phyloP scores from a whole-genome alignment of 30 jellyfish, hydroid and myxozoan genomes.

The Catostylus mosaicus region DNA sequence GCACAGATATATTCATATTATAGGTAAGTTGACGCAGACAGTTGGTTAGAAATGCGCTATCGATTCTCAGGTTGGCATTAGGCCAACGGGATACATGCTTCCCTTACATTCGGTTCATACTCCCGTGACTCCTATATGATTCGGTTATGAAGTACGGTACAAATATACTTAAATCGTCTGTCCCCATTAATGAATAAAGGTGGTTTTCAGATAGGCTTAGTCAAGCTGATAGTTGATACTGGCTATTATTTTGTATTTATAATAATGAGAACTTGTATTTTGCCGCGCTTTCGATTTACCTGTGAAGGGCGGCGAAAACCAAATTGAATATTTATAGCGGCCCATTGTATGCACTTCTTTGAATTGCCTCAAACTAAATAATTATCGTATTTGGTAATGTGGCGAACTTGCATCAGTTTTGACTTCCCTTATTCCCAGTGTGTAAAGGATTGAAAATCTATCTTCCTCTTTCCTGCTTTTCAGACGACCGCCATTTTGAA shows the following conservation, averaged over 20 bases:
- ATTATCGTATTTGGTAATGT: not conserved
- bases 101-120: constrained; percentile 30
- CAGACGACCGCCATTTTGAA: constrained; percentile 12
- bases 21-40: constrained; percentile 20
- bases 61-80: constrained; percentile 37
- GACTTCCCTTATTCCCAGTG: not conserved
- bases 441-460: not conserved
- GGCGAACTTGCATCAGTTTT: not conserved
- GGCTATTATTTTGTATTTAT: not conserved
- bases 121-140: constrained; percentile 26
- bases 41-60: constrained; percentile 45
- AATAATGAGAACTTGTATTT: constrained; percentile 12
- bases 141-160: not conserved
- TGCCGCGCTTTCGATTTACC: constrained; percentile 75
- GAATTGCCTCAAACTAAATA: constrained; percentile 4
- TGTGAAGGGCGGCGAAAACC: constrained; percentile 64
- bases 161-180: too few species aligned
- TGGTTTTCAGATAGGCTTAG: not conserved
- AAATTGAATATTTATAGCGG: constrained; percentile 38
- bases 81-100: constrained; percentile 73
- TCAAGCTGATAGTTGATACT: not conserved
- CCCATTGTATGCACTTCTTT: constrained; percentile 4
- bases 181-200: not conserved
- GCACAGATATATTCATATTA: not conserved
- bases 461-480: constrained; percentile 5